These are phyloP conservation scores for Anguilla obscura DNA, from an alignment of 2,797 vertebrate species.

Conservation along the genomic window DNA sequence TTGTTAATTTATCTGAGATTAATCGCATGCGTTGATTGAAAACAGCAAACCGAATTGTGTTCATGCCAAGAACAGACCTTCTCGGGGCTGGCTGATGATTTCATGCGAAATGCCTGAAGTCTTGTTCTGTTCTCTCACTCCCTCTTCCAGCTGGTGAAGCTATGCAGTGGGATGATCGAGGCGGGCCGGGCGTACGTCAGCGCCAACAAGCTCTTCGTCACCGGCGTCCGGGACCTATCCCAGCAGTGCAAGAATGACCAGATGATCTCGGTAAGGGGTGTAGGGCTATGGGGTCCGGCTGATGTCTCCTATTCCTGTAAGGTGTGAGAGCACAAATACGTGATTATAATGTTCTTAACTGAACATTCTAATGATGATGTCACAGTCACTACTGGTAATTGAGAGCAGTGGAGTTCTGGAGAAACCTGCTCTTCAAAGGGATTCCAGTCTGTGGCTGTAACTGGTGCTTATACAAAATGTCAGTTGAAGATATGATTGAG, in stretches of 20 bases:
- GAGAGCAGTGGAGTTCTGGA: too few species aligned
- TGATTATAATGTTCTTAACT: too few species aligned
- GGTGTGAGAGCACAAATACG: too few species aligned
- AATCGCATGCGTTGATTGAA: not conserved
- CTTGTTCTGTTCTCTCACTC: constrained; percentile 47
- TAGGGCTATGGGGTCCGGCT: not conserved
- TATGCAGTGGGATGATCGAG: constrained; percentile 95
- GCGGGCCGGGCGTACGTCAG: constrained; percentile 88
- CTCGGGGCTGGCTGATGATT: not conserved
- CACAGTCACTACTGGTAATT: too few species aligned
- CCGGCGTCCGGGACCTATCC: constrained; percentile 89
- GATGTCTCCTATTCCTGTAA: not conserved
- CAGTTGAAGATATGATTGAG: too few species aligned
- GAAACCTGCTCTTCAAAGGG: too few species aligned
- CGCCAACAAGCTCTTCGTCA: constrained; percentile 94
- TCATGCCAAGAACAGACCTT: not conserved
- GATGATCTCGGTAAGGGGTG: constrained; percentile 85
- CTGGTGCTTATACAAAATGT: too few species aligned
- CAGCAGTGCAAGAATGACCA: constrained; percentile 93
- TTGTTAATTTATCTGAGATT: constrained; percentile 2
- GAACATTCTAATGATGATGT: too few species aligned
- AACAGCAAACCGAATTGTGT: not conserved
- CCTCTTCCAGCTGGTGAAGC: constrained; percentile 85
- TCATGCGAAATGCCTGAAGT: not conserved
- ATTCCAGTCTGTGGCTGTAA: too few species aligned